A percentile compares a stretch with the other conserved stretches of the same genome.
phyloP scores from a whole-genome alignment of 2,113 vertebrate species.

The Ploceus nigricollis region DNA sequence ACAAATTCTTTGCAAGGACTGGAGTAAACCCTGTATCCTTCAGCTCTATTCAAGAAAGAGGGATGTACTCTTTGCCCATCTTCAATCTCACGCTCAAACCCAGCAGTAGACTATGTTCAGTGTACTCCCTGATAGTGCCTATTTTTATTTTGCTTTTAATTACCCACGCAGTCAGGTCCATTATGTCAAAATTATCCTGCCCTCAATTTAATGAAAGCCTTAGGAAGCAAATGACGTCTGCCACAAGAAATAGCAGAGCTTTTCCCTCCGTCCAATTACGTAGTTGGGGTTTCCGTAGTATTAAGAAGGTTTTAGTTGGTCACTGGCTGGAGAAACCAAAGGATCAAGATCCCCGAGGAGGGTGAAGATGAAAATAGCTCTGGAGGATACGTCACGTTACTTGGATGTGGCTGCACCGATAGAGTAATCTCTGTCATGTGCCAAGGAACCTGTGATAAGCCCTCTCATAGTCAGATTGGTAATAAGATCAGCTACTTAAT shows the following conservation, averaged over 20 bases:
- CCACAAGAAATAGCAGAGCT: not conserved
- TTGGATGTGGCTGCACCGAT: not conserved
- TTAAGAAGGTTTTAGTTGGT: not conserved
- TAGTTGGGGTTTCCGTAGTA: not conserved
- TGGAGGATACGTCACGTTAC: not conserved
- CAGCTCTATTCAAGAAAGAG: not conserved
- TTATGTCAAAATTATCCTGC: not conserved
- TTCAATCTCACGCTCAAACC: not conserved
- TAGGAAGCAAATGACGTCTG: not conserved
- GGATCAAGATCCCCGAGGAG: not conserved
- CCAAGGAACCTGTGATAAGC: slow-evolving; percentile 48
- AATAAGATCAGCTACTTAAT: slow-evolving; percentile 61
- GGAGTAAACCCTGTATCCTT: not conserved
- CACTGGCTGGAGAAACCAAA: not conserved
- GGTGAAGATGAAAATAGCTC: not conserved
- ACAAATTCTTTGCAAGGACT: not conserved
- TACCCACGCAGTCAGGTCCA: not conserved
- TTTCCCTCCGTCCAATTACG: not conserved
- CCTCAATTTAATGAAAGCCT: not conserved
- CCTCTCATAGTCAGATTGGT: slow-evolving; percentile 32
- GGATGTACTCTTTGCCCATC: not conserved
- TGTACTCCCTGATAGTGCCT: not conserved
- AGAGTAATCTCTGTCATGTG: not conserved
- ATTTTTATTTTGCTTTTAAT: not conserved
- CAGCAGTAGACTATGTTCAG: not conserved